These are phyloP conservation scores for Eclectus roratus DNA, from an alignment of 2,113 vertebrate genomes.

Conservation along the genomic window DNA sequence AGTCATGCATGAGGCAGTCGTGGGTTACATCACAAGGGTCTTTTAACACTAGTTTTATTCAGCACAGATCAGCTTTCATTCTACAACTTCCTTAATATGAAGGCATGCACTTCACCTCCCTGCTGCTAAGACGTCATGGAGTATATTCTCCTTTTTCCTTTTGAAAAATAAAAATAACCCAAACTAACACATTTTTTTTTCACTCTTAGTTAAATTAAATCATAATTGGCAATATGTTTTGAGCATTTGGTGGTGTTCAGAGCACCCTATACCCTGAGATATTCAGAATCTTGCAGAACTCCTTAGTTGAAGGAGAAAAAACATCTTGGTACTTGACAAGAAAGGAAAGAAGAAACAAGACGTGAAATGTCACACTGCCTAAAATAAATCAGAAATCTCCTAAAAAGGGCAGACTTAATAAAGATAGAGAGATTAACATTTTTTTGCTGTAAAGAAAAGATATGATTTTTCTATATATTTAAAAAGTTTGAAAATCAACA, in stretches of 20 bases:
- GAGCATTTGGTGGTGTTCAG: not conserved
- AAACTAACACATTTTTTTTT: not conserved
- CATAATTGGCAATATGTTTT: not conserved
- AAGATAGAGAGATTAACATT: not conserved
- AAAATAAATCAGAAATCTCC: not conserved
- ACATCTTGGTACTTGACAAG: not conserved
- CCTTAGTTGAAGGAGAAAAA: not conserved
- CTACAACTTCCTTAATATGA: not conserved
- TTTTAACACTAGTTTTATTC: not conserved
- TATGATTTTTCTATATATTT: not conserved
- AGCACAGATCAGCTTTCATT: not conserved
- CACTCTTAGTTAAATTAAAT: not conserved
- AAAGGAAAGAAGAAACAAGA: not conserved
- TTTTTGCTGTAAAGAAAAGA: not conserved
- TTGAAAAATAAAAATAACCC: rapidly evolving
- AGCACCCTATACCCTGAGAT: not conserved
- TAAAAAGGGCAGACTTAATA: not conserved
- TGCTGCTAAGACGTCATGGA: not conserved
- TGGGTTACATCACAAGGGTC: rapidly evolving
- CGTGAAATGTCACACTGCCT: not conserved
- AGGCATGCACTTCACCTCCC: not conserved
- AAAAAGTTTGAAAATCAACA: not conserved
- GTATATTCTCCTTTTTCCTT: not conserved
- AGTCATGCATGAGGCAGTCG: not conserved
- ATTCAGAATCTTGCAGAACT: not conserved